Percentiles rank a stretch among this genome's conserved stretches.
phyloP scores from a whole-genome alignment of 2,797 vertebrate species.

The Crotalus adamanteus region DNA sequence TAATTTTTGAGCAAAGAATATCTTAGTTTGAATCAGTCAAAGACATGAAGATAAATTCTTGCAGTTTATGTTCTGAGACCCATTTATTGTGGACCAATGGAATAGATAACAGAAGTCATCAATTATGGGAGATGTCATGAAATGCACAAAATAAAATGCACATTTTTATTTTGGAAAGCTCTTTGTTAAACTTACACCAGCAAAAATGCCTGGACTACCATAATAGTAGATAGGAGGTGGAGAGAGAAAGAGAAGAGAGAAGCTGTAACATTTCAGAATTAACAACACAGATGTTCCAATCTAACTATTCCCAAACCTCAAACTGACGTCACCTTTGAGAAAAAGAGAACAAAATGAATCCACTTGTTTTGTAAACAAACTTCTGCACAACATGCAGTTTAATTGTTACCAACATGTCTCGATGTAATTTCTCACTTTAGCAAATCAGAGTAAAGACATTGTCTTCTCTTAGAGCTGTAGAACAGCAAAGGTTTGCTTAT shows the following conservation, averaged over 20 bases:
- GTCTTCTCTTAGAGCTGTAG: neutral
- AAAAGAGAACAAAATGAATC: neutral
- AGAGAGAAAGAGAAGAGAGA: too few species aligned
- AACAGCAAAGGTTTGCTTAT: rapidly evolving
- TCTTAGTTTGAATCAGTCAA: neutral
- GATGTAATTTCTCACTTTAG: neutral
- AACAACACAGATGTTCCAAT: neutral
- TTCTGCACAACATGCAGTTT: neutral
- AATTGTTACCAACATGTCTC: neutral
- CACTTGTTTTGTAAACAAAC: neutral
- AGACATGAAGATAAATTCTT: neutral
- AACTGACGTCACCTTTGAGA: neutral
- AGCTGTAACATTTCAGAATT: neutral
- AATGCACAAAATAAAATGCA: neutral
- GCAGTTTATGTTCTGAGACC: neutral
- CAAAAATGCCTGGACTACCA: neutral
- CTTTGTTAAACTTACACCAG: neutral
- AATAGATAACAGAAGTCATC: neutral
- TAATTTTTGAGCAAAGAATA: neutral
- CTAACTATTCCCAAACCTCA: neutral
- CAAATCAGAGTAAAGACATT: neutral
- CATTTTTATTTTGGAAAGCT: neutral
- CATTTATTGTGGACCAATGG: neutral
- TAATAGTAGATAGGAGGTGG: neutral
- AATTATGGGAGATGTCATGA: neutral